Evolutionary conservation across 30 jellyfish, hydroid and myxozoan genomes (phyloP).

Genomic region (Turritopsis dohrnii): DNA sequence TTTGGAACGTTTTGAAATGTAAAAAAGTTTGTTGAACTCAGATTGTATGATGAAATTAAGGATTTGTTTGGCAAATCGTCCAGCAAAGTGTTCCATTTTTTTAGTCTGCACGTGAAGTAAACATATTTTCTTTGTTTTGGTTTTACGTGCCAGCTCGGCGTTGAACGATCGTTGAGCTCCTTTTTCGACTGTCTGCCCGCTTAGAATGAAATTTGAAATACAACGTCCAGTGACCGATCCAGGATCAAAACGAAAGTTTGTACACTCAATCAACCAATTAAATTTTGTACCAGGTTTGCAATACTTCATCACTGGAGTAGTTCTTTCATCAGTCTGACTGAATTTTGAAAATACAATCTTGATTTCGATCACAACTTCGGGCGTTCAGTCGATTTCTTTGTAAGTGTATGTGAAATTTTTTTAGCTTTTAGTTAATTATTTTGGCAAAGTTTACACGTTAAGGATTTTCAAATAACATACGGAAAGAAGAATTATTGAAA

Average conservation of each 20-base stretch:
- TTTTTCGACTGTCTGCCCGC: too few species aligned
- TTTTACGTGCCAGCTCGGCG: neutral
- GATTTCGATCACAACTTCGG: neutral
- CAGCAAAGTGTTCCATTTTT: neutral
- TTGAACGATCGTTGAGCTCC: neutral
- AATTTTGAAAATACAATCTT: too few species aligned
- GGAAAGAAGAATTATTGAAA: neutral
- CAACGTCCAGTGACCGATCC: neutral
- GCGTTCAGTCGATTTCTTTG: neutral
- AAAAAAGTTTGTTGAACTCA: too few species aligned
- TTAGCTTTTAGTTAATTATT: neutral
- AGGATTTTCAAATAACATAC: neutral
- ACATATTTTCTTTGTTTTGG: neutral
- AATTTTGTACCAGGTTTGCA: too few species aligned
- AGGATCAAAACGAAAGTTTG: too few species aligned
- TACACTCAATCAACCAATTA: too few species aligned
- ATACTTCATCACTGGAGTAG: neutral
- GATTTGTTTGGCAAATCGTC: neutral
- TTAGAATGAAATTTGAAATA: neutral
- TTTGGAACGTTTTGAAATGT: too few species aligned
- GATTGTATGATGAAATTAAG: too few species aligned
- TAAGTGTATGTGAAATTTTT: neutral
- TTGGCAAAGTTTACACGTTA: neutral
- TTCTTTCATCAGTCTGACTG: neutral
- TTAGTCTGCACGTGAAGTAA: neutral